phyloP scores from a whole-genome alignment of 2,888 invertebrate genomes.

The Volucella bombylans region DNA sequence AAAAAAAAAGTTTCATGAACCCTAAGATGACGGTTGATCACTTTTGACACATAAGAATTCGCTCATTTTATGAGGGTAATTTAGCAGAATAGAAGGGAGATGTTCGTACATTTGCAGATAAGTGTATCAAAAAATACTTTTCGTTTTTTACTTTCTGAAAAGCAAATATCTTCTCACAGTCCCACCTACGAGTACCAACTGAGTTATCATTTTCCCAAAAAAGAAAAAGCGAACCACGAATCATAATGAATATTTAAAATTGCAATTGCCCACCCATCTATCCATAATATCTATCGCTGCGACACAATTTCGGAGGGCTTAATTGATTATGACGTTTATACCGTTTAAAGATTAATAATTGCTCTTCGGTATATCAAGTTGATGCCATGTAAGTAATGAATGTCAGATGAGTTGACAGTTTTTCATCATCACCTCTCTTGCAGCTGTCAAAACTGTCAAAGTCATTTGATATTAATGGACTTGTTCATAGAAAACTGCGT shows the following conservation, averaged over 20 bases:
- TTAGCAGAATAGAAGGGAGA: too few species aligned
- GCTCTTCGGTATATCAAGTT: slow-evolving; percentile 43
- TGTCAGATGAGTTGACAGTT: slow-evolving; percentile 60
- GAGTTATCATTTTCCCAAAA: neutral
- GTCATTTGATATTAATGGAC: slow-evolving; percentile 72
- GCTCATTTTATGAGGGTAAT: too few species aligned
- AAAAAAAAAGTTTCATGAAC: too few species aligned
- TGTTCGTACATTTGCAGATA: neutral
- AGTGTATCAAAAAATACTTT: neutral
- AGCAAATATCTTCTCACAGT: neutral
- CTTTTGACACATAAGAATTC: too few species aligned
- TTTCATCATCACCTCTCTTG: slow-evolving; percentile 64
- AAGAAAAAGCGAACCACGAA: neutral
- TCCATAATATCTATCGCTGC: neutral
- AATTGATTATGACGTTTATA: slow-evolving; percentile 68
- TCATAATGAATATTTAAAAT: slow-evolving; percentile 31
- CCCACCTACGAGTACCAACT: neutral
- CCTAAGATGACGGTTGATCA: too few species aligned
- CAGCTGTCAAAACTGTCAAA: slow-evolving; percentile 70
- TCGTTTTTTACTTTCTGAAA: neutral
- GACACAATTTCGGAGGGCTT: slow-evolving; percentile 23
- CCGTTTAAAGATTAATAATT: slow-evolving; percentile 73
- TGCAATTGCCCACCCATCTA: slow-evolving; percentile 20
- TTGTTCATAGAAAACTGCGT: slow-evolving; percentile 68
- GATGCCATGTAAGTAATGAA: slow-evolving; percentile 65